A percentile compares a stretch with the other conserved stretches of the same genome.
phyloP scores from a whole-genome alignment of 2,888 invertebrate genomes.

The Meteorus colon region DNA sequence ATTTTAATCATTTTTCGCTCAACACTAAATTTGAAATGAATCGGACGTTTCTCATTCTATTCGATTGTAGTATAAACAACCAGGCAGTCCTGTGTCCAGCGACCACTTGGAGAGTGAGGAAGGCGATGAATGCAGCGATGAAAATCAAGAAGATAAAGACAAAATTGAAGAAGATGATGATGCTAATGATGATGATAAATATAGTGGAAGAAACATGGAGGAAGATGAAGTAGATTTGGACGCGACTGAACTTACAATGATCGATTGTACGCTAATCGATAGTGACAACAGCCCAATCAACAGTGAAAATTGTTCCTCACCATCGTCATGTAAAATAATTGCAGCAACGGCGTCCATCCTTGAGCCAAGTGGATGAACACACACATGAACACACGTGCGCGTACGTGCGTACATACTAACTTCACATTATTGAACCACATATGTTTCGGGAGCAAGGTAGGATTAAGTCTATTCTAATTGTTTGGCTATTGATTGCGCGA shows the following conservation, averaged over 20 bases:
- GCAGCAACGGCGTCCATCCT: slow-evolving; percentile 63
- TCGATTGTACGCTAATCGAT: slow-evolving; percentile 64
- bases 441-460: slow-evolving; percentile 8
- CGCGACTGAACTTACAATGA: slow-evolving; percentile 65
- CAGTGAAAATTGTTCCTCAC: slow-evolving; percentile 62
- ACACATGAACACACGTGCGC: too few species aligned
- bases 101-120: slow-evolving; percentile 41
- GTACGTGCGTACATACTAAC: not conserved
- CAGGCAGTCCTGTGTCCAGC: slow-evolving; percentile 54
- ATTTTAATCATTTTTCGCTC: not conserved
- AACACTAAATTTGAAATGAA: not conserved
- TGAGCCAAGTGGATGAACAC: slow-evolving; percentile 69
- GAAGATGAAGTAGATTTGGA: slow-evolving; percentile 59
- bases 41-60: slow-evolving; percentile 10
- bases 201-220: slow-evolving; percentile 35
- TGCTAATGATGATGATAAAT: slow-evolving; percentile 41
- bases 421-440: not conserved
- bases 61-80: slow-evolving; percentile 59
- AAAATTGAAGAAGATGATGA: slow-evolving; percentile 26
- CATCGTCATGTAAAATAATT: slow-evolving; percentile 59
- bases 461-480: slow-evolving; percentile 8
- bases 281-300: slow-evolving; percentile 69
- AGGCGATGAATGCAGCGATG: slow-evolving; percentile 33
- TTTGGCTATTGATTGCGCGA: not conserved
- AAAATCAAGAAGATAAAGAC: slow-evolving; percentile 43